A percentile compares a stretch with the other conserved stretches of the same genome.
Evolutionary conservation across 2,797 vertebrate species (phyloP).

Genomic region (Salarias fasciatus): DNA sequence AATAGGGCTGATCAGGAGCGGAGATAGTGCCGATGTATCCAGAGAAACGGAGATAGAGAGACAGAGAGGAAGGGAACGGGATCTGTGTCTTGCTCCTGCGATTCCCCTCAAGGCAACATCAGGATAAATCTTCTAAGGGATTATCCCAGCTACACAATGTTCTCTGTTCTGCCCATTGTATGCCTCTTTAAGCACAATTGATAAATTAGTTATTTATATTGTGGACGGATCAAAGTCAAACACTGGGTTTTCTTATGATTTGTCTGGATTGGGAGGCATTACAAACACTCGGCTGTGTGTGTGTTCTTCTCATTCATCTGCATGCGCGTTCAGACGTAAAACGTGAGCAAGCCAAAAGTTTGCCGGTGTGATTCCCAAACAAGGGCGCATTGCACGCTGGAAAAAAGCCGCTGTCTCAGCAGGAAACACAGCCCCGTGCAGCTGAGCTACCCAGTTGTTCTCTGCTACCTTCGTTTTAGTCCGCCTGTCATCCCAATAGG

Average conservation of each 20-base stretch:
- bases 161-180: constrained; percentile 82
- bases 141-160: constrained; percentile 85
- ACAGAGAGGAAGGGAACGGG: constrained; percentile 56
- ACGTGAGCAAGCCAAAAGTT: constrained; percentile 5
- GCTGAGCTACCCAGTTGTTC: constrained; percentile 32
- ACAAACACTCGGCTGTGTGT: constrained; percentile 26
- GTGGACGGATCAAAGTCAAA: constrained; percentile 74
- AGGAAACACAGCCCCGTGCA: constrained; percentile 40
- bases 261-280: constrained; percentile 68
- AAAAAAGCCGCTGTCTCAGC: constrained; percentile 45
- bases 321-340: no score
- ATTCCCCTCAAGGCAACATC: constrained; percentile 80
- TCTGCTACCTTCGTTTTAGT: constrained; percentile 55
- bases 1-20: constrained; percentile 76
- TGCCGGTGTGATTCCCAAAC: constrained; percentile 19
- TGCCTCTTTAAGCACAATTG: constrained; percentile 84
- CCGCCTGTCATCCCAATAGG: constrained; percentile 63
- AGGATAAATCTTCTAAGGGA: constrained; percentile 84
- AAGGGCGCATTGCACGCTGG: constrained; percentile 29
- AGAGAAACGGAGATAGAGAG: constrained; percentile 65
- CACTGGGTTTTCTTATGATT: constrained; percentile 74
- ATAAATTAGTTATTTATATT: constrained; percentile 87
- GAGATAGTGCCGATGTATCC: constrained; percentile 76
- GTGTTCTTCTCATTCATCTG: no score
- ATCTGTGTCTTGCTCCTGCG: constrained; percentile 73